Percentiles rank a stretch among this genome's conserved stretches.
Conservation (phyloP, 2,888 invertebrate genomes). For the Crepidodera aurea region DNA sequence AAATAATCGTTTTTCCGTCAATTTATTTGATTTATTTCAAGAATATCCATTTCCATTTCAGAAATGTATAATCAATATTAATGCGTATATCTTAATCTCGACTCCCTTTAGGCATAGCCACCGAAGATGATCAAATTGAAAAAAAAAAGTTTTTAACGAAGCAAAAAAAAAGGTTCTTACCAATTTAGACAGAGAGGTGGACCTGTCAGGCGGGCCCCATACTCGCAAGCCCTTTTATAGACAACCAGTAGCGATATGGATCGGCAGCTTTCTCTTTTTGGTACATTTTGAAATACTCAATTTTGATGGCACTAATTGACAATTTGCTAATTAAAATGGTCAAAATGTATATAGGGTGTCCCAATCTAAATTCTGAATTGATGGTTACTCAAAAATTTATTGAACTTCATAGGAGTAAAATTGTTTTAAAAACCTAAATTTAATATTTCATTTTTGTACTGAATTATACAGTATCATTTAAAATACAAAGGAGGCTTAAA, state of each 20-base stretch:
- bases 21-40: no score
- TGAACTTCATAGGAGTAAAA: no score
- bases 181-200: not conserved
- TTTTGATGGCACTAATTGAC: not conserved
- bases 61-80: not conserved
- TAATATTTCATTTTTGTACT: no score
- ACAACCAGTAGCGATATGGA: slow-evolving; percentile 10
- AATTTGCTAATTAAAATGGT: not conserved
- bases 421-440: no score
- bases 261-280: slow-evolving; percentile 18
- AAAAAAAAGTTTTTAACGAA: not conserved
- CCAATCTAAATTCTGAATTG: no score
- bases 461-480: no score
- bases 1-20: no score
- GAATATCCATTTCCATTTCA: not conserved
- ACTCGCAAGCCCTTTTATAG: slow-evolving; percentile 19
- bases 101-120: not conserved
- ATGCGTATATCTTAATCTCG: not conserved
- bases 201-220: slow-evolving; percentile 2
- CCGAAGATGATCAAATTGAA: not conserved
- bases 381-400: no score
- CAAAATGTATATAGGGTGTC: not conserved
- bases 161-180: not conserved
- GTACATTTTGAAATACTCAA: not conserved
- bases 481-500: no score